These are phyloP conservation scores for Eunapius fragilis DNA, from an alignment of 37 sponge, comb jelly and placozoan species.

Conservation along the genomic window DNA sequence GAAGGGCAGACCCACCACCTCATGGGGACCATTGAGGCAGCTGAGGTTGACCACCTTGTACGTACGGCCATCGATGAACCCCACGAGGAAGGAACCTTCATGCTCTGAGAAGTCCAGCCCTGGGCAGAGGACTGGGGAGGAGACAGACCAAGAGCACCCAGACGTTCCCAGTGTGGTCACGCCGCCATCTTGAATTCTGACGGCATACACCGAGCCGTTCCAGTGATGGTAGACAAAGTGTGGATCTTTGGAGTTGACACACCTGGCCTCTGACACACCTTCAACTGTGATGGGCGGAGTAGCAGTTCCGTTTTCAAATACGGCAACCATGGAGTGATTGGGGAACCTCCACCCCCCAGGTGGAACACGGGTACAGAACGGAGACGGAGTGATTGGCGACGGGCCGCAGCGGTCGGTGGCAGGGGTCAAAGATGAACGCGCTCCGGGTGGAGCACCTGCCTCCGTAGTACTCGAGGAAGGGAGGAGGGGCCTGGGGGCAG, in stretches of 20 bases:
- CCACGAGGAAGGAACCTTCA: slow-evolving; percentile 29
- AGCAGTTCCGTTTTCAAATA: not conserved
- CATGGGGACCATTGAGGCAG: no score
- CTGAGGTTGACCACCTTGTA: no score
- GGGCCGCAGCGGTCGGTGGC: not conserved
- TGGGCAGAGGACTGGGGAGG: slow-evolving; percentile 19
- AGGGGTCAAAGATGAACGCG: not conserved
- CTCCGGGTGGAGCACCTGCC: not conserved
- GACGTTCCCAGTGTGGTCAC: not conserved
- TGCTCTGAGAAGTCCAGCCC: not conserved
- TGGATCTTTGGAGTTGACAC: not conserved
- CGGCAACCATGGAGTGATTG: not conserved
- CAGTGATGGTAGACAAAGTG: not conserved
- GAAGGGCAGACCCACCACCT: no score
- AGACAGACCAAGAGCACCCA: not conserved
- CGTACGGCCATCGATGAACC: no score
- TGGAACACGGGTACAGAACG: not conserved
- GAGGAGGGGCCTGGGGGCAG: not conserved
- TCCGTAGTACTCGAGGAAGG: not conserved
- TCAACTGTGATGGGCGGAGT: not conserved
- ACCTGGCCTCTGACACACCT: not conserved
- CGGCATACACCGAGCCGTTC: not conserved
- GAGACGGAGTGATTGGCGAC: not conserved
- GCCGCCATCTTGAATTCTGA: not conserved
- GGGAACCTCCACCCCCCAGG: not conserved